Conservation (phyloP, 2,113 vertebrate species). For the Syngnathus typhle region DNA sequence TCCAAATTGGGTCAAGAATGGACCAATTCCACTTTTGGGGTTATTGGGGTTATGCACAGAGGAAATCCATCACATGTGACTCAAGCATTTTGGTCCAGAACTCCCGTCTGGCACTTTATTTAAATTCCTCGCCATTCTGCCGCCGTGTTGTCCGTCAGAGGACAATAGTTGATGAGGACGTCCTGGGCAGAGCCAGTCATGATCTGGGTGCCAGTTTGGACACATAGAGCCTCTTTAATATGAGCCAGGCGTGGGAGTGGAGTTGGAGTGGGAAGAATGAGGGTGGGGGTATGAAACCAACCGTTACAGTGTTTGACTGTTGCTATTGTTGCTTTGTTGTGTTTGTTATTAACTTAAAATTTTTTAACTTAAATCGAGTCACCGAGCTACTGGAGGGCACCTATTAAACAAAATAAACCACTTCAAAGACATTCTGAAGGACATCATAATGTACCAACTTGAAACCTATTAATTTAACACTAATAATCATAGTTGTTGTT, state of each 20-base stretch:
- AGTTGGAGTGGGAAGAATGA: conserved; percentile 27
- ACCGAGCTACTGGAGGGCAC: too few species aligned
- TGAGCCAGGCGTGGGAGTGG: conserved; percentile 50
- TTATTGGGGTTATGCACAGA: background rate
- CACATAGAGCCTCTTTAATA: conserved; percentile 64
- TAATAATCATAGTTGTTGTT: too few species aligned
- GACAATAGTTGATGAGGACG: conserved; percentile 49
- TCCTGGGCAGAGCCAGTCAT: conserved; percentile 31
- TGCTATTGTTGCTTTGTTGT: background rate
- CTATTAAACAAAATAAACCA: too few species aligned
- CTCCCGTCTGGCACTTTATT: conserved; percentile 5
- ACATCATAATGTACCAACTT: too few species aligned
- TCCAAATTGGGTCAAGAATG: too few species aligned
- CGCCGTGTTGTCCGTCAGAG: conserved; percentile 18
- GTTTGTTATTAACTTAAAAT: too few species aligned
- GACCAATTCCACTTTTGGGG: too few species aligned
- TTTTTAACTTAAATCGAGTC: too few species aligned
- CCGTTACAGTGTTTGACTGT: background rate
- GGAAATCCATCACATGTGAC: background rate
- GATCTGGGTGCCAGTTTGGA: conserved; percentile 51
- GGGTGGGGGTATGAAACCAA: background rate
- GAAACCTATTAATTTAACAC: too few species aligned
- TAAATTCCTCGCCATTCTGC: conserved; percentile 35
- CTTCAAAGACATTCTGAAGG: too few species aligned
- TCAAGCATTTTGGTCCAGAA: conserved; percentile 10